Base-by-base conservation (phyloP, 2,113 vertebrate species). In the Regulus satrapa region DNA sequence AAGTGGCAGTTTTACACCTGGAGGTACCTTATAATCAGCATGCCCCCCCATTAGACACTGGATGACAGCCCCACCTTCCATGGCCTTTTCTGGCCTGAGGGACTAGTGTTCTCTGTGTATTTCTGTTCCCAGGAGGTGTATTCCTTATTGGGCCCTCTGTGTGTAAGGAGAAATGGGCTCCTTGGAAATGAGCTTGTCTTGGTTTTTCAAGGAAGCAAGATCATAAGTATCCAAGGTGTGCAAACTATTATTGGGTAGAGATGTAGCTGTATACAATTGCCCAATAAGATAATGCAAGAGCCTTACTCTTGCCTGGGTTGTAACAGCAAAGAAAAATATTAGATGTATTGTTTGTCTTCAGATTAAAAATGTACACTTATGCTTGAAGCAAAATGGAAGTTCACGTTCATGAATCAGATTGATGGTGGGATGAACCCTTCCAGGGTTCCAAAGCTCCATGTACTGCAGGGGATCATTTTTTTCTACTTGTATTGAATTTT, bases 401-500 rank as follows among this genome's bases (percentile, higher is more conserved):
- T 38, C 26, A 3, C 12, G 10, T 46, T 66, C 9, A 8, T 28
- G 25, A 31, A 20, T 5, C 25, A 51, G 12, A 43, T 49, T 28
- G 36, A 69, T 32, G 49, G 21, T 2, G 2, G 25, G 56, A 20
- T 48, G 18, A 85, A 10, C 8, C 13, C 6, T 20, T 46, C 32
- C 19, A 52, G 13, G 15, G 14, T 3, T 71, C 19, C 4, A 26
- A 3, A 25, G 54, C 41, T 64, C 14, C 0, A 0, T 28, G 2
- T 32, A 10, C 19, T 18, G 0, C 19, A 31, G 12, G n/a, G 25
- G 26, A 25, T 43, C 0, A 15, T 45, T 90, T 63, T 6, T 8
- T 81, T 71, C 9, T 8, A 10, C 32, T 82, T 24, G 2, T 28
- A 46, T 2, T 38, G 25, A 52, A 41, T 32, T 59, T 55, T 58